phyloP scores from a whole-genome alignment of 2,113 vertebrate genomes.

The Chlamydotis undulata region DNA sequence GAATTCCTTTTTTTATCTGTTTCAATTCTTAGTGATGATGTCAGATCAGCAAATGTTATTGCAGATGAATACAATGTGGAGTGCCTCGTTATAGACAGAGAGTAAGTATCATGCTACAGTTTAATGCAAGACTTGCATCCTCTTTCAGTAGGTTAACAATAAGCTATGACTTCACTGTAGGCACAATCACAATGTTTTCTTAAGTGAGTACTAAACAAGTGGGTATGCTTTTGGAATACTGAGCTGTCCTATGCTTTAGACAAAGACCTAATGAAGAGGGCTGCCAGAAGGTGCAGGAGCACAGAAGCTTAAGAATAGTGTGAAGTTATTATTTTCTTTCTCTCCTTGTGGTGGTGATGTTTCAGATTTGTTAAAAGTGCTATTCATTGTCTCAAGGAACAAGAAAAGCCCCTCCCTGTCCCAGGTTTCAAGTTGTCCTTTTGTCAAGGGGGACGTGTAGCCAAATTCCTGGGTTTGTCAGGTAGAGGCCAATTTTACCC shows the following conservation, averaged over 20 bases:
- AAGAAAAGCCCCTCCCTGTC: neutral
- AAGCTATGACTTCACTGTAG: neutral
- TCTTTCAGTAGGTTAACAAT: neutral
- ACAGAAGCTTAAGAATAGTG: neutral
- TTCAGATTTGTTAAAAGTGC: neutral
- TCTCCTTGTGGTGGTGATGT: neutral
- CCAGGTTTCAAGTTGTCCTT: neutral
- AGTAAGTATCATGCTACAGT: slow-evolving; percentile 79
- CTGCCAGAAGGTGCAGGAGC: neutral
- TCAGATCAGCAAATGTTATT: slow-evolving; percentile 92
- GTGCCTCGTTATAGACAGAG: slow-evolving; percentile 91
- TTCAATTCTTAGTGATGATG: slow-evolving; percentile 84
- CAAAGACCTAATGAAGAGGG: neutral
- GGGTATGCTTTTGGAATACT: neutral
- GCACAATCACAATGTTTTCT: neutral
- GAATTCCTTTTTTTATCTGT: neutral
- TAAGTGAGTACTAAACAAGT: neutral
- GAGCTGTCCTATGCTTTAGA: neutral
- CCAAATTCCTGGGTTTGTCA: neutral
- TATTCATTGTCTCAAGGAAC: neutral
- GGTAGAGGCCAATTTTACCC: neutral
- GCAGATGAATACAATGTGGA: slow-evolving; percentile 87
- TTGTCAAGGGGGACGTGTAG: neutral
- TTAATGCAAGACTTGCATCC: neutral
- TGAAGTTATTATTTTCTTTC: neutral